Percentiles rank a stretch among this genome's conserved stretches.
Evolutionary conservation across 2,113 vertebrate species (phyloP).

Genomic region (Turnix velox): DNA sequence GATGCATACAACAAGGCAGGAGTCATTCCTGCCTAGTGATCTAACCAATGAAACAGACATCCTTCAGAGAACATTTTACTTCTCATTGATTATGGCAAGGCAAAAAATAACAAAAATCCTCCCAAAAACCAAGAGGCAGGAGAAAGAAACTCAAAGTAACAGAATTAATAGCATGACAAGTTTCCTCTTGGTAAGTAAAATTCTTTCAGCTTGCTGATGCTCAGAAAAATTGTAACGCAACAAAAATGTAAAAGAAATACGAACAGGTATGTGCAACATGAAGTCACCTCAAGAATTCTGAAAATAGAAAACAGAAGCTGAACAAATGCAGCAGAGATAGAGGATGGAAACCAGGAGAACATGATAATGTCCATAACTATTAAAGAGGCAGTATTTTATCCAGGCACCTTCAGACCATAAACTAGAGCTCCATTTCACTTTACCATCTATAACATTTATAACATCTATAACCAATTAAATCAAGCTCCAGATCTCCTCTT

Average conservation of each 20-base stretch:
- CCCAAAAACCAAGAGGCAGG: neutral
- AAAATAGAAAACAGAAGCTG: neutral
- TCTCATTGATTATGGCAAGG: neutral
- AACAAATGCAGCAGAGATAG: neutral
- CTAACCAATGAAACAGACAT: neutral
- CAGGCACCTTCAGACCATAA: fast-evolving
- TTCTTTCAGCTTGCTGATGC: neutral
- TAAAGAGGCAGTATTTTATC: neutral
- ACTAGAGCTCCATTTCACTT: neutral
- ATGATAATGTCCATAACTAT: fast-evolving
- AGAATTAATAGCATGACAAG: fast-evolving
- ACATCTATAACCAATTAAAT: neutral
- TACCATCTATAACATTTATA: neutral
- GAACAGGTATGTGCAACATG: neutral
- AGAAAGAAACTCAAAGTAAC: neutral
- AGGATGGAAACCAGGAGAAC: neutral
- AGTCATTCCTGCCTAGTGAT: neutral
- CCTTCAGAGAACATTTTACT: neutral
- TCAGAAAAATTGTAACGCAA: neutral
- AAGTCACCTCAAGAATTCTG: neutral
- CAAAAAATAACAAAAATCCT: neutral
- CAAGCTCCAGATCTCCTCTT: neutral
- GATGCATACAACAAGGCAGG: neutral
- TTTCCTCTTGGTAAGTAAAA: neutral
- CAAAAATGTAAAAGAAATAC: neutral